Base-by-base conservation (phyloP, 2,113 vertebrate species). In the Scolopax mira region DNA sequence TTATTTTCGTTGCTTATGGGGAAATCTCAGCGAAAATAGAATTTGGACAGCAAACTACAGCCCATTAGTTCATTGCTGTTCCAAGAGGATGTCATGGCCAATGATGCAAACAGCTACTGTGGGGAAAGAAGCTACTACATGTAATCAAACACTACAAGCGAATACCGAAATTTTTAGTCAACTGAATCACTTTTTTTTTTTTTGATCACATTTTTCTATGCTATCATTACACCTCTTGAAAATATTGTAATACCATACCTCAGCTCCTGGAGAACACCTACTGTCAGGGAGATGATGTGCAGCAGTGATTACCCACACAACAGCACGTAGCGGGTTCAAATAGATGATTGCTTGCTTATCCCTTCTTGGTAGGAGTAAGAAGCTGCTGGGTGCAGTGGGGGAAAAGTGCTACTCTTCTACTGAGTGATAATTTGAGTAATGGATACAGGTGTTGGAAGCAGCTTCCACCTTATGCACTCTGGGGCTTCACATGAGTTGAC, bases 391-490 rank as follows among this genome's bases (percentile, higher is more conserved):
- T 66, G 41, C 41, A n/a, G 85, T 2, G 0, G 4, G 35, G n/a
- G 18, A 30, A 13, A 80, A 88, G 58, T 92, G 84, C 21, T 44
- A 55, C 79, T 55, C 85, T 85, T 70, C 81, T 95, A 19, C 85
- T 58, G 79, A 88, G 67, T 66, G 35, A 73, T 88, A 16, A 71
- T 52, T 64, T 79, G 90, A 66, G 93, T 84, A 97, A 94, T 35
- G 65, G 91, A 85, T 39, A 70, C 72, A 85, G 91, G 82, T 39
- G 1, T 3, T 73, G 71, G 83, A 87, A 79, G 77, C 73, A 86
- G 65, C 67, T 88, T 44, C 64, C 79, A 94, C 86, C 60, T 72
- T 51, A 93, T 62, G 81, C 81, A 57, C 72, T 54, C 62, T 27
- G 28, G 8, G 55, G 58, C 44, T 82, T 92, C 57, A 75, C 15